Percentiles rank a stretch among this genome's conserved stretches.
Evolutionary conservation across 2,797 vertebrate genomes (phyloP).

Genomic region (Myripristis murdjan): DNA sequence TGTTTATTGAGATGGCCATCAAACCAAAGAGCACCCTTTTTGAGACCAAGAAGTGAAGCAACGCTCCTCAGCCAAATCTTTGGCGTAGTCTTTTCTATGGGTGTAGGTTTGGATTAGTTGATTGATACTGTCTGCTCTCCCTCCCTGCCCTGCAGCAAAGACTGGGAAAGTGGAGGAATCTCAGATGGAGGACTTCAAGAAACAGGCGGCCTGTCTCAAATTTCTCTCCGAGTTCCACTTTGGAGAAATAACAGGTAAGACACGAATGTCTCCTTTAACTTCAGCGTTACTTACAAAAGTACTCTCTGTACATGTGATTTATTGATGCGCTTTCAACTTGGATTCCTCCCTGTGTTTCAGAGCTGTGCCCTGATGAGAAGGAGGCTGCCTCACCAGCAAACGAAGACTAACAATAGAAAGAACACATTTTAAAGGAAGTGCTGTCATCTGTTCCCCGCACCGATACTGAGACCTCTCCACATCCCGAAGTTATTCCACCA

Average conservation of each 20-base stretch:
- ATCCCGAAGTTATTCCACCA: neutral
- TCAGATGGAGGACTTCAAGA: conserved; percentile 57
- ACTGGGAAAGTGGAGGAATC: conserved; percentile 28
- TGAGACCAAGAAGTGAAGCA: too few relatives aligned
- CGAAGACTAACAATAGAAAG: conserved; percentile 20
- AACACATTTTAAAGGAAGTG: neutral
- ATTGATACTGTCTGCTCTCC: neutral
- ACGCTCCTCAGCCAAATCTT: too few relatives aligned
- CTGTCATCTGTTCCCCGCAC: neutral
- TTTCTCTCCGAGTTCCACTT: conserved; percentile 36
- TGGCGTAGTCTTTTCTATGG: too few relatives aligned
- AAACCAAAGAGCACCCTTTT: too few relatives aligned
- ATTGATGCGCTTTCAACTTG: neutral
- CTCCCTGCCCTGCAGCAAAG: conserved; percentile 46
- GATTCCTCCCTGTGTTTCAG: conserved; percentile 45
- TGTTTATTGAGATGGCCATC: too few relatives aligned
- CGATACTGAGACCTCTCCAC: neutral
- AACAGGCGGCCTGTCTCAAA: conserved; percentile 59
- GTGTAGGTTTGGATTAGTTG: too few relatives aligned
- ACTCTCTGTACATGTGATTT: too few relatives aligned
- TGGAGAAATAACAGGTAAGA: conserved; percentile 37
- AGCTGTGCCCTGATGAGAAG: conserved; percentile 45
- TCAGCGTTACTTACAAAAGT: too few relatives aligned
- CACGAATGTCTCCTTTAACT: too few relatives aligned
- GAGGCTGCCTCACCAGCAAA: conserved; percentile 1